Evolutionary conservation across 2,113 vertebrate species (phyloP).

Genomic region (Colossoma macropomum): DNA sequence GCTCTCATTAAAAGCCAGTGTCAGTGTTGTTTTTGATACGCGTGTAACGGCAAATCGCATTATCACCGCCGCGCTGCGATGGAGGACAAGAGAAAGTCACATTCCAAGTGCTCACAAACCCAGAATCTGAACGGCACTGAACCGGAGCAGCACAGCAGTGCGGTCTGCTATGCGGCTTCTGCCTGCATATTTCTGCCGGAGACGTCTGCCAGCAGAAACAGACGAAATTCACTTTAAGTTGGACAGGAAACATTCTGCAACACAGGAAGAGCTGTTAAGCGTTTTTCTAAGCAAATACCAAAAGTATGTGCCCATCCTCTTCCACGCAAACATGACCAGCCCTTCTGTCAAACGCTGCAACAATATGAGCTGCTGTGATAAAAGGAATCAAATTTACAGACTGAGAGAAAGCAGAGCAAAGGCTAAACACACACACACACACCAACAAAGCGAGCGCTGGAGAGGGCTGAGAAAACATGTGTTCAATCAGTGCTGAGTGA

Average conservation of each 20-base stretch:
- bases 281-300: not conserved
- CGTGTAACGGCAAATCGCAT: conserved; percentile 36
- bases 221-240: conserved; percentile 6
- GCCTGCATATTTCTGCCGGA: not conserved
- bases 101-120: conserved; percentile 34
- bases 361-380: not conserved
- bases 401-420: not conserved
- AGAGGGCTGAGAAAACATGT: not conserved
- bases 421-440: not conserved
- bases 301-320: not conserved
- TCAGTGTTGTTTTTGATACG: conserved; percentile 23
- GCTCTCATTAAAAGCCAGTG: conserved; percentile 18
- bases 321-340: not conserved
- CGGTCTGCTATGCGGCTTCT: not conserved
- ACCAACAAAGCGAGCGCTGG: not conserved
- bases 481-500: not conserved
- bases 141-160: not conserved
- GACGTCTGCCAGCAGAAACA: conserved; percentile 15
- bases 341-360: not conserved
- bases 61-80: conserved; percentile 26
- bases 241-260: conserved; percentile 42
- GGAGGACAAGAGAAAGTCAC: conserved; percentile 28
- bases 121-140: not conserved
- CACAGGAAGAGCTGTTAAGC: conserved; percentile 35
- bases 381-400: not conserved